phyloP scores from a whole-genome alignment of 2,113 vertebrate genomes.

The Python bivittatus region DNA sequence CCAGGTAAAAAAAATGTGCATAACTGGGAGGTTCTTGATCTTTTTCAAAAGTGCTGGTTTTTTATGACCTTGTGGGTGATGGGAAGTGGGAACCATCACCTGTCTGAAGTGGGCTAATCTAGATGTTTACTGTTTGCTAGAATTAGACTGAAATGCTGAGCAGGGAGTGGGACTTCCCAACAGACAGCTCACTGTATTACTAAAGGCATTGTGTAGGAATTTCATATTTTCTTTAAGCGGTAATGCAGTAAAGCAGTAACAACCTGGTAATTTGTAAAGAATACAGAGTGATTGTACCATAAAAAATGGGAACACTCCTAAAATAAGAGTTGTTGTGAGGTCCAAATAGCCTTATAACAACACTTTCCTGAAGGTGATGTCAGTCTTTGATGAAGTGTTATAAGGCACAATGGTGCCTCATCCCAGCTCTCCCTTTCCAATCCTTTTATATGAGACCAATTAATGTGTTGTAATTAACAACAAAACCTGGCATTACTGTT shows the following conservation, averaged over 20 bases:
- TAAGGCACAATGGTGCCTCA: background rate
- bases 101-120: no score
- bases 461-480: background rate
- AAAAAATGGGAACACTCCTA: background rate
- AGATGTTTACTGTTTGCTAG: no score
- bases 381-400: background rate
- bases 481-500: rapidly evolving
- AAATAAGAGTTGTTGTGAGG: background rate
- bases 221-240: no score
- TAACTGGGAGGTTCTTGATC: no score
- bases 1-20: no score
- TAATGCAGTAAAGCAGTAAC: background rate
- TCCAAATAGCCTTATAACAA: background rate
- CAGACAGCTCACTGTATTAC: no score
- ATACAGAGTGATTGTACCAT: background rate
- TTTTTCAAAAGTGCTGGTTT: no score
- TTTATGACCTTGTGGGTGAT: no score
- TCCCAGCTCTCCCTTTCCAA: background rate
- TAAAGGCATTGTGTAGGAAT: no score
- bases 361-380: background rate
- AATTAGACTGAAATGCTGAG: no score
- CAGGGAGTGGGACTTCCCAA: no score
- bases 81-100: no score
- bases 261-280: background rate
- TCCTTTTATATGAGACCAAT: background rate